Evolutionary conservation across 2,888 invertebrate species (phyloP).

Genomic region (Thereva nobilitata): DNA sequence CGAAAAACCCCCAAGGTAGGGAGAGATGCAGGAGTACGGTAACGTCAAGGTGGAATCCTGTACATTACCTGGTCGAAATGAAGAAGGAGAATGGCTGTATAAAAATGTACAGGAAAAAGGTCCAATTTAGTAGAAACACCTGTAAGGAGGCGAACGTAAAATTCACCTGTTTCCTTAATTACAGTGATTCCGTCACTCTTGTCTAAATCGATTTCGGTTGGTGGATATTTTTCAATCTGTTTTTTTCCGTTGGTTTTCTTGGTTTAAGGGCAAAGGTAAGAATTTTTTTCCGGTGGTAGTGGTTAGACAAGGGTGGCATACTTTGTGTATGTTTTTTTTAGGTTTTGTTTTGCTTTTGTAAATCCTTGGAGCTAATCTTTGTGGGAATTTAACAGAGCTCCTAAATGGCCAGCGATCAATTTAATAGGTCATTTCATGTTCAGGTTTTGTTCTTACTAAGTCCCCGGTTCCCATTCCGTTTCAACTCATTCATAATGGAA

Average conservation of each 20-base stretch:
- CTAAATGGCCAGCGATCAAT: conserved; percentile 33
- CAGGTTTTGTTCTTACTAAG: too few species aligned
- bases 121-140: neutral
- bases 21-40: too few species aligned
- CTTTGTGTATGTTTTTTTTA: too few species aligned
- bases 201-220: conserved; percentile 18
- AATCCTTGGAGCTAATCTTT: conserved; percentile 21
- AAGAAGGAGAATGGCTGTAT: neutral
- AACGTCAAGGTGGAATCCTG: too few species aligned
- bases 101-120: conserved; percentile 14
- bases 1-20: too few species aligned
- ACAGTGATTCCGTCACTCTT: conserved; percentile 25
- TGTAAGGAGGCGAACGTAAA: neutral
- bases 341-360: too few species aligned
- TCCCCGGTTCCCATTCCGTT: conserved; percentile 17
- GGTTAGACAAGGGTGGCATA: too few species aligned
- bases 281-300: too few species aligned
- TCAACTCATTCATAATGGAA: conserved; percentile 34
- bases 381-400: conserved; percentile 33
- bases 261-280: neutral
- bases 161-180: conserved; percentile 35
- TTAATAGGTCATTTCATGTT: conserved; percentile 22
- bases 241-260: conserved; percentile 1
- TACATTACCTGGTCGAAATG: too few species aligned
- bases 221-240: conserved; percentile 7